Conservation (phyloP, 2,797 vertebrate genomes). For the Coccyzus lansbergi region DNA sequence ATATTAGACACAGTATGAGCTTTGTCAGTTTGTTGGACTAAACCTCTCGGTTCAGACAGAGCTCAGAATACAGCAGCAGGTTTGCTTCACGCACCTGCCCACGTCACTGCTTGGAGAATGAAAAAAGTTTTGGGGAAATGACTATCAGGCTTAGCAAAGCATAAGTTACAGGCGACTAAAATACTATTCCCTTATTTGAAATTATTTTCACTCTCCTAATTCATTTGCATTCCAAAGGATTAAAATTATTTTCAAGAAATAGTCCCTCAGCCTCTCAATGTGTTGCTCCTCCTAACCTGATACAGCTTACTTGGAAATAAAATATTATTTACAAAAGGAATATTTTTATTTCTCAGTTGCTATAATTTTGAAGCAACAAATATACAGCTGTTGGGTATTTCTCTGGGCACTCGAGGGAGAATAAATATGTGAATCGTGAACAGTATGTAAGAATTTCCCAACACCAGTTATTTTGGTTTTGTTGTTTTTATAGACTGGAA, state of each 20-base stretch:
- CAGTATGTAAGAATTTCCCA: background rate
- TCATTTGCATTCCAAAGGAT: background rate
- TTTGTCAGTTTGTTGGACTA: background rate
- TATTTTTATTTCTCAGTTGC: background rate
- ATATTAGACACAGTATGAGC: background rate
- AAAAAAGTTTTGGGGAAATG: background rate
- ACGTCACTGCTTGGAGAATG: background rate
- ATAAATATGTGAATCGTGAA: background rate
- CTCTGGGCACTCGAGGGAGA: background rate
- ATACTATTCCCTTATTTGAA: background rate
- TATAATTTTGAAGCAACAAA: background rate
- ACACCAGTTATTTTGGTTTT: background rate
- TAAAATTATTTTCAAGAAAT: background rate
- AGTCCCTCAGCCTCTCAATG: background rate
- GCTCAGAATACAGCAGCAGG: background rate
- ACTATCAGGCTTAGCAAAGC: background rate
- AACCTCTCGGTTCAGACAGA: background rate
- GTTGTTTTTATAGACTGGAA: background rate
- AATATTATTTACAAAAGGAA: background rate
- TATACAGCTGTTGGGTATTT: background rate
- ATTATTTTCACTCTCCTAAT: background rate
- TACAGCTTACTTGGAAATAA: background rate
- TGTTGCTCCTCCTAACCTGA: background rate
- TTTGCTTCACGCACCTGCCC: background rate
- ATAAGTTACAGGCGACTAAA: background rate